Base-by-base conservation (phyloP, 2,797 vertebrate genomes). In the Neosalanx taihuensis region DNA sequence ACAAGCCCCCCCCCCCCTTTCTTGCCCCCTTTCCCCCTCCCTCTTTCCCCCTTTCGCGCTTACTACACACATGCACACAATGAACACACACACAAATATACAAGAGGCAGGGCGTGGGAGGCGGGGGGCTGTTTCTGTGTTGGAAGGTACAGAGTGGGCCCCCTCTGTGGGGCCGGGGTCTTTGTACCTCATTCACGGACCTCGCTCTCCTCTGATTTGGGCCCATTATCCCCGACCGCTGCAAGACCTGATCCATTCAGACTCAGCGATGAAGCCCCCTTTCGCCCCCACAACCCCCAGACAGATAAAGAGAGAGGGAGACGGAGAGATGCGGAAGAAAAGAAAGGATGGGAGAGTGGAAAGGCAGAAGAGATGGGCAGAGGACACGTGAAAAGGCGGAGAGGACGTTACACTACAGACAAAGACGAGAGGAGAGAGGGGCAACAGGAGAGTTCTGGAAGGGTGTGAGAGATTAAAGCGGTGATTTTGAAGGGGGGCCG, bases 121-220 rank as follows among this genome's bases (percentile, higher is more conserved):
- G 49, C 75, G 68, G 74, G 81, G 85, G 79, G 79, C 80, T 75
- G 80, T 71, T 74, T 79, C 79, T 77, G 76, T 6, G 63, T 72
- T 69, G 64, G 76, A 83, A 87, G 87, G 86, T 86, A 76, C 81
- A 82, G 82, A 88, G 77, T 65, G 79, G 88, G 64, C 89, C 85
- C 85, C 89, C 89, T 81, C 88, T 85, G 80, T 84, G 65, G 72
- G 83, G 83, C 83, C 75, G 61, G 76, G 76, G 71, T 74, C 83
- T 90, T 92, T 90, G 89, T 92, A 87, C 84, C 76, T 81, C 80
- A 84, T 90, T 88, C 88, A 87, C 70, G 85, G 86, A 81, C 79
- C 87, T 86, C 83, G 89, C 87, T 84, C 88, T 83, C 84, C 84
- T 90, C 87, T 88, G 86, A 89, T 90, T 89, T 88, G 85, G 84